These are phyloP conservation scores for Trachemys scripta DNA, from an alignment of 2,113 vertebrate genomes.

Conservation along the genomic window DNA sequence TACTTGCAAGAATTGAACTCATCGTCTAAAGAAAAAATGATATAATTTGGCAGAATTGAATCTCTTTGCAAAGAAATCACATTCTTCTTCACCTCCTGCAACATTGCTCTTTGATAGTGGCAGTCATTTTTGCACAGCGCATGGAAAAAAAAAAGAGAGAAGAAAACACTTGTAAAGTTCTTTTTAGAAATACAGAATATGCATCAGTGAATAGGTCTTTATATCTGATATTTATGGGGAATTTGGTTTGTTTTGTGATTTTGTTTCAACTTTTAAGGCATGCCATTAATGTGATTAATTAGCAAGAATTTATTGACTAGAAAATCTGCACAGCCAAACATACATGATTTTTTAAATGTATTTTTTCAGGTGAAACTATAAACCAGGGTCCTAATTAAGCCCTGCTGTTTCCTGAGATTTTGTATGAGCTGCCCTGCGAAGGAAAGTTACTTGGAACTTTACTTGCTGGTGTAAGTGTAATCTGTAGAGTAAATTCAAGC, in stretches of 20 bases:
- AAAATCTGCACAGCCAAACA: conserved; percentile 81
- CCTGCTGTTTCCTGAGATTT: conserved; percentile 85
- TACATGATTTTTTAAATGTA: conserved; percentile 85
- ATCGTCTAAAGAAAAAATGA: neutral
- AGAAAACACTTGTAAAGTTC: conserved; percentile 56
- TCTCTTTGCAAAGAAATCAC: neutral
- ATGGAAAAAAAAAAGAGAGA: neutral
- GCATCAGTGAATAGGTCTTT: conserved; percentile 79
- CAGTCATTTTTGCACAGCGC: neutral
- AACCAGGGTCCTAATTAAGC: conserved; percentile 83
- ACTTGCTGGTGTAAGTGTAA: conserved; percentile 75
- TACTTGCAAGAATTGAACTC: neutral
- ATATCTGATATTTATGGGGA: conserved; percentile 80
- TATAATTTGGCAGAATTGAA: neutral
- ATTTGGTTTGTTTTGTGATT: conserved; percentile 83
- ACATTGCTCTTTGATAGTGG: neutral
- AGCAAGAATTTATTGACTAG: conserved; percentile 85
- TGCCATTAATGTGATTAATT: conserved; percentile 85
- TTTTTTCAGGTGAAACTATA: conserved; percentile 89
- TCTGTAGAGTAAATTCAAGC: conserved; percentile 75
- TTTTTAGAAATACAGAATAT: conserved; percentile 59
- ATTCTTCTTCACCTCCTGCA: neutral
- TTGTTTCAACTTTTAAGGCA: conserved; percentile 84
- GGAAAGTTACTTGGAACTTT: conserved; percentile 75
- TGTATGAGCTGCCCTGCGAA: conserved; percentile 68